phyloP scores from a whole-genome alignment of 2,113 vertebrate genomes.

The Tupaia tana region DNA sequence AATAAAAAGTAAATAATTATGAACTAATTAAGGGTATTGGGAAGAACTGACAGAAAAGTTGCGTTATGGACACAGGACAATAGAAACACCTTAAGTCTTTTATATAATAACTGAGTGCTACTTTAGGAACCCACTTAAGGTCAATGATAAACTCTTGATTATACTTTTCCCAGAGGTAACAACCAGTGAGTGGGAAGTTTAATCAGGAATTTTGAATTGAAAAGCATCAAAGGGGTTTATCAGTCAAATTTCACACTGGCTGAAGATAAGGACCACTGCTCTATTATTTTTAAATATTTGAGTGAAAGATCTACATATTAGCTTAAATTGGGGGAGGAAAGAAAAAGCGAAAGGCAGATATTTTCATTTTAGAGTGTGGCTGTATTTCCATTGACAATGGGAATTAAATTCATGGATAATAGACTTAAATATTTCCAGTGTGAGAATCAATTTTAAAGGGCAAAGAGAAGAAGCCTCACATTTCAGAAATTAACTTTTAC shows the following conservation, averaged over 20 bases:
- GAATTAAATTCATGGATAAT: background rate
- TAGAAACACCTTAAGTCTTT: background rate
- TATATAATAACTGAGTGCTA: background rate
- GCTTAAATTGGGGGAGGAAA: background rate
- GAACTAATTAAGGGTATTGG: background rate
- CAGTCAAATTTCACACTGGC: background rate
- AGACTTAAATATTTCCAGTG: background rate
- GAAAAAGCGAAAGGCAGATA: slow-evolving; percentile 14
- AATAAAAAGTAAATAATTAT: slow-evolving; percentile 22
- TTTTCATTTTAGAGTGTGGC: slow-evolving; percentile 42
- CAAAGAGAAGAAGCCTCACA: background rate
- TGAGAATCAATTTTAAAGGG: slow-evolving; percentile 37
- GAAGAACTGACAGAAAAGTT: background rate
- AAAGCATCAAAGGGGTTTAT: background rate
- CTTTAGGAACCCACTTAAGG: background rate
- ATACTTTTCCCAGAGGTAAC: background rate
- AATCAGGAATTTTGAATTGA: slow-evolving; percentile 15
- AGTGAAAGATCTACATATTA: background rate
- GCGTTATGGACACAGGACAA: background rate
- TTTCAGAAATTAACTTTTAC: slow-evolving; percentile 47
- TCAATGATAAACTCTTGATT: background rate
- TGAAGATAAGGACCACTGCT: background rate
- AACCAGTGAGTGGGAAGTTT: background rate
- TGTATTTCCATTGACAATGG: slow-evolving; percentile 25
- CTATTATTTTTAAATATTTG: background rate